Conservation (phyloP, 2,113 vertebrate species). For the Ammospiza caudacuta region DNA sequence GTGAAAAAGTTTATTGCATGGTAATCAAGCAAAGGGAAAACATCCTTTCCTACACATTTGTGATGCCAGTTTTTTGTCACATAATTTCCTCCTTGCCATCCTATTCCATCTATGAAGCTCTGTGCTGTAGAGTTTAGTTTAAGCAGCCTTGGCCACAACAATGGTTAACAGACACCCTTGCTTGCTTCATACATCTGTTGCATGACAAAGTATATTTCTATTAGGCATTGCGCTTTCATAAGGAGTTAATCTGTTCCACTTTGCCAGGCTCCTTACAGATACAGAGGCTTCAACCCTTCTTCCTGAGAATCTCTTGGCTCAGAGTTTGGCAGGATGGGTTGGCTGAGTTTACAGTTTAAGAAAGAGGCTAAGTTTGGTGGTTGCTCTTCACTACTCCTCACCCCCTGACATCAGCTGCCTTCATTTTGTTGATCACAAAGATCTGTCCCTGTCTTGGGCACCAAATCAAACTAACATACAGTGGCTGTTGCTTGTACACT, state of each 20-base stretch:
- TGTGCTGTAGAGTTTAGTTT: not conserved
- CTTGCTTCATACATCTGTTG: not conserved
- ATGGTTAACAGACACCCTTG: not conserved
- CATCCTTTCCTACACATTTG: not conserved
- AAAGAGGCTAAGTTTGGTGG: not conserved
- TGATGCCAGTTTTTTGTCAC: not conserved
- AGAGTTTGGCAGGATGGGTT: not conserved
- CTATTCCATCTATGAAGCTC: not conserved
- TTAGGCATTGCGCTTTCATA: not conserved
- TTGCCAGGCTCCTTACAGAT: not conserved
- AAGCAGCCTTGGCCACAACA: not conserved
- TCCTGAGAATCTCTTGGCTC: not conserved
- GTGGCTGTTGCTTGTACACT: not conserved
- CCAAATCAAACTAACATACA: not conserved
- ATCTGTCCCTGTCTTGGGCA: not conserved
- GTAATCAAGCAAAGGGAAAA: not conserved
- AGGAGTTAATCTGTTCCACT: not conserved
- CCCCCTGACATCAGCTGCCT: not conserved
- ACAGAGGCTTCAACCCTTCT: not conserved
- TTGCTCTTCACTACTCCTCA: not conserved
- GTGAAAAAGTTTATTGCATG: accelerated
- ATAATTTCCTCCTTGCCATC: not conserved
- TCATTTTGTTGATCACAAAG: not conserved
- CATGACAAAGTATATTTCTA: not conserved
- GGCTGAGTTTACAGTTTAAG: not conserved